Conservation (phyloP, 2,113 vertebrate species). For the Nesoenas mayeri region DNA sequence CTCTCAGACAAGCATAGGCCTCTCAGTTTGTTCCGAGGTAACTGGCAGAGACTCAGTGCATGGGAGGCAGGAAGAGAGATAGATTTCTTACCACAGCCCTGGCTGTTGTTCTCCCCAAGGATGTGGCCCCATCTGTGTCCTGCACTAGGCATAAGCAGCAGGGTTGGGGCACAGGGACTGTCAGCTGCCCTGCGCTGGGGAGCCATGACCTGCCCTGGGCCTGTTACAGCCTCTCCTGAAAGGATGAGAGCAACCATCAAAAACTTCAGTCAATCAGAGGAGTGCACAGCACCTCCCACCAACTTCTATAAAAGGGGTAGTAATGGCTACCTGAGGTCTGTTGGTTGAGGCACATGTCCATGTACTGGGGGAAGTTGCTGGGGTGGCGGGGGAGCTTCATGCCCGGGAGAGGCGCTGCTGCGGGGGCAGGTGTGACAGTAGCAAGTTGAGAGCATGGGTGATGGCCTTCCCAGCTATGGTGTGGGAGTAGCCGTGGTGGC, state of each 20-base stretch:
- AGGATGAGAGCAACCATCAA: no score
- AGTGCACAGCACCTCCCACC: accelerated
- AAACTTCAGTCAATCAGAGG: accelerated
- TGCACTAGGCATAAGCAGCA: accelerated
- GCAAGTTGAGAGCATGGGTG: accelerated
- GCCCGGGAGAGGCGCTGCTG: accelerated
- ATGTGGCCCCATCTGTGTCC: no score
- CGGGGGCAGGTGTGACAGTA: no score
- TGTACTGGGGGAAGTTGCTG: accelerated
- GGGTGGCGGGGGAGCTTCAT: accelerated
- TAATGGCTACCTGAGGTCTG: no score
- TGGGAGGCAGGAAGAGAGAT: accelerated
- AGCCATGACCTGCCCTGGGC: background rate
- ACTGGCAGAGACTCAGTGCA: accelerated
- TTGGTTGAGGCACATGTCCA: background rate
- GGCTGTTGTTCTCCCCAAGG: accelerated
- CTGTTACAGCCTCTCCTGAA: background rate
- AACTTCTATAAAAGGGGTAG: background rate
- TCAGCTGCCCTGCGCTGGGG: background rate
- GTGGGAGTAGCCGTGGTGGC: background rate
- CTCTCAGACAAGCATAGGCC: accelerated
- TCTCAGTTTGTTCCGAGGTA: background rate
- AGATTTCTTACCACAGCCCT: no score
- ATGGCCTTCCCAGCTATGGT: no score
- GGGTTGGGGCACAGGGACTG: accelerated